Evolutionary conservation across 2,113 vertebrate genomes (phyloP), one percentile per base, ranked within the genome.

Genomic region (Chionodraco myersi): DNA sequence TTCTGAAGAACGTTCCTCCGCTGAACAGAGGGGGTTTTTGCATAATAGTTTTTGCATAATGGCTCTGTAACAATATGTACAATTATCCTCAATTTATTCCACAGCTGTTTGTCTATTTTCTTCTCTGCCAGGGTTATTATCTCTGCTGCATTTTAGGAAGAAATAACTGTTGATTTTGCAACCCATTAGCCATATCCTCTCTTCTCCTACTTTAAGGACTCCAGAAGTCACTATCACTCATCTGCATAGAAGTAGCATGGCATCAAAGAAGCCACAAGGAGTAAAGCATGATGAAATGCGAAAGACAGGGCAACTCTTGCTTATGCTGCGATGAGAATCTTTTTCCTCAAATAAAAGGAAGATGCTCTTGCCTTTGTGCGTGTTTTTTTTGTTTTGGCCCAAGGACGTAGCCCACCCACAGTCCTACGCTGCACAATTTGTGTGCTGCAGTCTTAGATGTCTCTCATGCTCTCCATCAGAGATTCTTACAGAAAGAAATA

Each of bases 361-460:
- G 63, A 84, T 80, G 59, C 70, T 48, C 41, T 10, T 45, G 68
- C 81, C 87, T 60, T 61, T 80, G 23, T 69, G 12, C 53, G 51
- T 48, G 10, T 48, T 72, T 23, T 79, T 26, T 79, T 56, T 10
- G 63, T 75, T 54, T 74, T 83, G 72, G 81, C 85, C 84, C 58
- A 81, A 81, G 77, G 77, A 81, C 45, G 70, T 44, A 56, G 79
- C 82, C 89, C 82, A 86, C 82, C 88, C 83, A 88, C 82, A 75
- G 85, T 60, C 80, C 57, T 79, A 41, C 21, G 21, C 72, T 59
- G 79, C 77, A 75, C 72, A 64, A 53, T 70, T 54, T 78, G 58
- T 83, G 68, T 88, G 86, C 82, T 81, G 70, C 86, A 82, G 84
- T 61, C 78, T 48, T 62, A 88, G 73, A 85, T 76, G 88, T 91